Evolutionary conservation across 2,113 vertebrate species (phyloP).

Genomic region (Manacus vitellinus): DNA sequence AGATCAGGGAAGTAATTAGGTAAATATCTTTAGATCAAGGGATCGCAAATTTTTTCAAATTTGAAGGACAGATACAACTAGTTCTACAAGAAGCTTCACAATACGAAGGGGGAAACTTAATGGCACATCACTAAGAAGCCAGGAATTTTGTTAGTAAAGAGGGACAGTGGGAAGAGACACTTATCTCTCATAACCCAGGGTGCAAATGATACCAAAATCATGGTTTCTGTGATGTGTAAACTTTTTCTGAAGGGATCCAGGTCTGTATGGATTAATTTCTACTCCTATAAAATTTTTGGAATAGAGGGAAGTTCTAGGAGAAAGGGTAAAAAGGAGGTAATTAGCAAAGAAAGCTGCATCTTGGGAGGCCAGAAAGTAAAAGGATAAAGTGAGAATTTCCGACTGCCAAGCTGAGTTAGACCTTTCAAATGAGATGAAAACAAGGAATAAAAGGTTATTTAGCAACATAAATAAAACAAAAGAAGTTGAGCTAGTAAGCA

Average conservation of each 20-base stretch:
- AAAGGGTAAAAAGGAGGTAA: background rate
- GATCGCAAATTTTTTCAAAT: background rate
- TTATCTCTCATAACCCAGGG: background rate
- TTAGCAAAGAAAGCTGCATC: background rate
- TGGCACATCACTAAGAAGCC: accelerated
- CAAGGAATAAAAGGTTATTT: conserved; percentile 2
- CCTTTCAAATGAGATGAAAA: conserved; percentile 15
- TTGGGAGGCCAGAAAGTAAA: background rate
- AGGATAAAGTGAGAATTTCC: background rate
- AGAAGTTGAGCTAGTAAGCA: background rate
- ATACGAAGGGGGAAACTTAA: accelerated
- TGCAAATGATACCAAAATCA: background rate
- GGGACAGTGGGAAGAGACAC: background rate
- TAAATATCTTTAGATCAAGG: background rate
- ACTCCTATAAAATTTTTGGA: background rate
- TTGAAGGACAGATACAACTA: background rate
- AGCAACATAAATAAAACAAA: background rate
- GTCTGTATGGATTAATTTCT: background rate
- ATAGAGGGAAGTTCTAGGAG: background rate
- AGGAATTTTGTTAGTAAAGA: background rate
- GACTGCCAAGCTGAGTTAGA: background rate
- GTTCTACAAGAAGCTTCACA: background rate
- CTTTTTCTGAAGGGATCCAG: background rate
- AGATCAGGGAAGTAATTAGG: background rate
- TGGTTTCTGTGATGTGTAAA: background rate